Conservation (phyloP, 2,797 vertebrate species). For the Hipposideros larvatus region DNA sequence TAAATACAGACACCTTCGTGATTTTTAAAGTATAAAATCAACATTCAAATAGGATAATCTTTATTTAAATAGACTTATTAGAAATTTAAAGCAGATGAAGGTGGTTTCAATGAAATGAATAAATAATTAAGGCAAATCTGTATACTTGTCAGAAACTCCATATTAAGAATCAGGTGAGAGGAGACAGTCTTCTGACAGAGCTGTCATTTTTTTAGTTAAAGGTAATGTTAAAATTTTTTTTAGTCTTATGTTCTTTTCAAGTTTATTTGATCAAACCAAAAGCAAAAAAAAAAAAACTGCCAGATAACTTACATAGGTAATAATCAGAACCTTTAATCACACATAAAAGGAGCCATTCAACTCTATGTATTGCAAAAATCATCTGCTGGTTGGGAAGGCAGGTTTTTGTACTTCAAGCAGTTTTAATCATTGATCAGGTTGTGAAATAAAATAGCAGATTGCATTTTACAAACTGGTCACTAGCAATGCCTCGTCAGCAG, state of each 20-base stretch:
- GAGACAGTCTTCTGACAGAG: slow-evolving; percentile 88
- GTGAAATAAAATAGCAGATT: slow-evolving; percentile 87
- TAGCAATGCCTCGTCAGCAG: slow-evolving; percentile 87
- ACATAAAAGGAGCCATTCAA: slow-evolving; percentile 84
- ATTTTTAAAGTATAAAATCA: slow-evolving; percentile 87
- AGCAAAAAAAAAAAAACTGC: slow-evolving; percentile 80
- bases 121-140: slow-evolving; percentile 91
- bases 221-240: slow-evolving; percentile 84
- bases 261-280: slow-evolving; percentile 89
- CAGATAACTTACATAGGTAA: slow-evolving; percentile 87
- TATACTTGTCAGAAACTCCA: slow-evolving; percentile 88
- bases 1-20: slow-evolving; percentile 76
- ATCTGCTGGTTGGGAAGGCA: slow-evolving; percentile 65
- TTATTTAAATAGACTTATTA: slow-evolving; percentile 91
- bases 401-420: slow-evolving; percentile 82
- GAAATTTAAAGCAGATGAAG: slow-evolving; percentile 90
- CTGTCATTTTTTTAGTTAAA: slow-evolving; percentile 86
- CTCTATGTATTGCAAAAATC: slow-evolving; percentile 77
- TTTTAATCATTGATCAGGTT: slow-evolving; percentile 86
- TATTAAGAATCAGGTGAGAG: slow-evolving; percentile 88
- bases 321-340: slow-evolving; percentile 89
- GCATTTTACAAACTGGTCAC: slow-evolving; percentile 88
- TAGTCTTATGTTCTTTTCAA: slow-evolving; percentile 88
- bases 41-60: slow-evolving; percentile 87
- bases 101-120: slow-evolving; percentile 90